Evolutionary conservation across 2,113 vertebrate species (phyloP).

Genomic region (Serilophus lunatus): DNA sequence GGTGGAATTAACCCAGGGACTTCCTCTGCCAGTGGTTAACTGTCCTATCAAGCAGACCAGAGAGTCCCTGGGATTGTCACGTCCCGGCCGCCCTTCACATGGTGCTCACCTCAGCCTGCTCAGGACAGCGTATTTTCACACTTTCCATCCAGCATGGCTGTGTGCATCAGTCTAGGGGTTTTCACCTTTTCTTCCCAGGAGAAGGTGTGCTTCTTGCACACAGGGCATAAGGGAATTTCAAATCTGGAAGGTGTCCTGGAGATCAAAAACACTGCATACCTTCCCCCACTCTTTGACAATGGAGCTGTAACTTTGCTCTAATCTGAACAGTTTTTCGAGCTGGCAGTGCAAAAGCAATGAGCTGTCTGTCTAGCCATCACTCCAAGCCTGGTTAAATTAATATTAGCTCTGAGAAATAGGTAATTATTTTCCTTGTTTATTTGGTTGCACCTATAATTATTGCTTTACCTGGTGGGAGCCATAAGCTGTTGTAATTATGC

Average conservation of each 20-base stretch:
- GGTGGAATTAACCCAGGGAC: background rate
- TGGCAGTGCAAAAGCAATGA: background rate
- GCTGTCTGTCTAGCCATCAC: slow-evolving; percentile 52
- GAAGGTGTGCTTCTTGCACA: background rate
- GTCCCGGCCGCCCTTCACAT: background rate
- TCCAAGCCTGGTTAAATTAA: slow-evolving; percentile 64
- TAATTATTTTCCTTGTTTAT: slow-evolving; percentile 69
- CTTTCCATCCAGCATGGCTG: background rate
- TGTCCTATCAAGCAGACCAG: background rate
- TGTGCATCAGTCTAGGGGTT: background rate
- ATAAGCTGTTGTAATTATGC: slow-evolving; percentile 73
- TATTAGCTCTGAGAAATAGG: slow-evolving; percentile 66
- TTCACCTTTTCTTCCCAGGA: background rate
- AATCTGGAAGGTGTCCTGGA: background rate
- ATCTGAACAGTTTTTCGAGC: background rate
- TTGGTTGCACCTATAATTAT: slow-evolving; percentile 71
- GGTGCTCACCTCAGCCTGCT: background rate
- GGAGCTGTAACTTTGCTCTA: background rate
- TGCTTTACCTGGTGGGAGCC: slow-evolving; percentile 71
- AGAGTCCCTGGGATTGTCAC: background rate
- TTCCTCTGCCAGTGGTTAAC: background rate
- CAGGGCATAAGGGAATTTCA: background rate
- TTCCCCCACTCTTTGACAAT: background rate
- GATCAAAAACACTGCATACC: background rate
- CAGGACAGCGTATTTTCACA: background rate